Conservation (phyloP, 2,113 vertebrate species). For the Uria lomvia region DNA sequence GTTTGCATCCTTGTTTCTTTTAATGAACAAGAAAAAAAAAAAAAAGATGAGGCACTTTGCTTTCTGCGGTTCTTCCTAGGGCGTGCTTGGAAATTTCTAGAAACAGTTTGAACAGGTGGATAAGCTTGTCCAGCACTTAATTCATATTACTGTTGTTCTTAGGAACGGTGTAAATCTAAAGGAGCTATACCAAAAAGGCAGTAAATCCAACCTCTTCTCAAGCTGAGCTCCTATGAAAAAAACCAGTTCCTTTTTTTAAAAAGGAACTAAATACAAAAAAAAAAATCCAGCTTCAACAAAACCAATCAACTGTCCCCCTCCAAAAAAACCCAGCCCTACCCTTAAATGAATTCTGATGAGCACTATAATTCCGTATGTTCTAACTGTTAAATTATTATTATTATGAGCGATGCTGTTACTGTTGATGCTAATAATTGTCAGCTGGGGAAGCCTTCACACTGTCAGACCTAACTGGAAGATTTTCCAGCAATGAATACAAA, state of each 20-base stretch:
- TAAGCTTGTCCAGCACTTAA: not conserved
- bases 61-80: not conserved
- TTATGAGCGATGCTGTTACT: not conserved
- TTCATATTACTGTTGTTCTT: not conserved
- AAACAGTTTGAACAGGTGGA: not conserved
- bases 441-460: not conserved
- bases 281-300: not conserved
- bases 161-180: not conserved
- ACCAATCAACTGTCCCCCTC: not conserved
- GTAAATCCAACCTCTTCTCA: not conserved
- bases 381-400: not conserved
- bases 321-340: not conserved
- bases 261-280: not conserved
- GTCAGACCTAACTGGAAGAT: not conserved
- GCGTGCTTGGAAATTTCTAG: not conserved
- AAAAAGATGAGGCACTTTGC: not conserved
- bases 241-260: not conserved
- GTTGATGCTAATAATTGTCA: not conserved
- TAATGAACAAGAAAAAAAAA: no score
- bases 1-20: not conserved
- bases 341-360: not conserved
- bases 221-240: not conserved
- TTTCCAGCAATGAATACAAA: not conserved
- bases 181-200: not conserved
- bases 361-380: not conserved